Evolutionary conservation across 2,888 invertebrate species (phyloP).

Genomic region (Cheilosia variabilis): DNA sequence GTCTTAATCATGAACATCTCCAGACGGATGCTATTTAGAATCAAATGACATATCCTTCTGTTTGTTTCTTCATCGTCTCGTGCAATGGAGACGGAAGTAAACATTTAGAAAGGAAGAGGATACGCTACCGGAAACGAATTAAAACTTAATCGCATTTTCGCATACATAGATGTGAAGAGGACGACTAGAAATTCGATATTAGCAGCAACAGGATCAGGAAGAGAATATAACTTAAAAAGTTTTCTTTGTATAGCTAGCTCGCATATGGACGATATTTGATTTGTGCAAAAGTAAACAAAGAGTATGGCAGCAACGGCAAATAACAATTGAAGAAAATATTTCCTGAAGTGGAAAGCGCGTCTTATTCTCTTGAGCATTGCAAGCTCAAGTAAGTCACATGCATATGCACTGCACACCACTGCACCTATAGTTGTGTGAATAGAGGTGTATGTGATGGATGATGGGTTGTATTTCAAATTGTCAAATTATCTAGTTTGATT

Average conservation of each 20-base stretch:
- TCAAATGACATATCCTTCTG: slow-evolving; percentile 14
- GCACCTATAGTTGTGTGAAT: too few relatives aligned
- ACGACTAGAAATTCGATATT: slow-evolving; percentile 8
- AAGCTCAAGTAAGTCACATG: background rate
- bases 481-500: too few relatives aligned
- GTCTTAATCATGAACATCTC: slow-evolving; percentile 3
- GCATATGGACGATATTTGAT: slow-evolving; percentile 27
- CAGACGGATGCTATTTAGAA: slow-evolving; percentile 5
- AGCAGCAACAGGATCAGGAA: slow-evolving; percentile 8
- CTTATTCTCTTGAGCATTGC: too few relatives aligned
- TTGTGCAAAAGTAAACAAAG: slow-evolving; percentile 16
- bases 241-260: slow-evolving; percentile 20
- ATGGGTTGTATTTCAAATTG: too few relatives aligned
- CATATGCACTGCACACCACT: too few relatives aligned
- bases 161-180: background rate
- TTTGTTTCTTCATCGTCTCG: slow-evolving; percentile 5
- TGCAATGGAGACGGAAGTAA: slow-evolving; percentile 2
- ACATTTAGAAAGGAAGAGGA: slow-evolving; percentile 8
- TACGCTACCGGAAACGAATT: slow-evolving; percentile 22
- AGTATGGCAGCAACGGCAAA: slow-evolving; percentile 7
- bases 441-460: too few relatives aligned
- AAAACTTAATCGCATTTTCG: slow-evolving; percentile 43
- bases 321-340: slow-evolving; percentile 11
- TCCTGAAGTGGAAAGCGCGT: slow-evolving; percentile 2
- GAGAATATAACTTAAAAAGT: slow-evolving; percentile 13